These are phyloP conservation scores for Montipora capricornis DNA, from an alignment of 64 coral and sea anemone genomes.

Conservation along the genomic window DNA sequence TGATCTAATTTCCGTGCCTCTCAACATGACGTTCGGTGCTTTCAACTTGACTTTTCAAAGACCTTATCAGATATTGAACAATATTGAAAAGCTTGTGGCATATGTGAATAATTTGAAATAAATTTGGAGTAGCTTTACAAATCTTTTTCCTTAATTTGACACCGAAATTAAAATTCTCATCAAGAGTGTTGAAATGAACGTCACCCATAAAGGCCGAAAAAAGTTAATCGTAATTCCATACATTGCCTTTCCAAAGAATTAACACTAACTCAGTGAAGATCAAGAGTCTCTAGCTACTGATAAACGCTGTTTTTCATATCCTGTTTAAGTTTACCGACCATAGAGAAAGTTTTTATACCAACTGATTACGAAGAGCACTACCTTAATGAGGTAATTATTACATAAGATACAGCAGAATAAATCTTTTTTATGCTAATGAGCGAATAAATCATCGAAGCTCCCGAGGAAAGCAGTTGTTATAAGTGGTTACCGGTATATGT, in stretches of 20 bases:
- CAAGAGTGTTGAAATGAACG: background rate
- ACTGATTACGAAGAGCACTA: conserved; percentile 93
- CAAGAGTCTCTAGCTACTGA: background rate
- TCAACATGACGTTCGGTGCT: conserved; percentile 73
- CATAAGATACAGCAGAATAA: conserved; percentile 84
- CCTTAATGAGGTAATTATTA: conserved; percentile 98
- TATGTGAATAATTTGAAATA: conserved; percentile 81
- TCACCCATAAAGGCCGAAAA: background rate
- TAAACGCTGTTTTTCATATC: conserved; percentile 52
- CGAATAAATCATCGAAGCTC: conserved; percentile 89
- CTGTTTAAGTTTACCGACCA: conserved; percentile 90
- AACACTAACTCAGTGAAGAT: background rate
- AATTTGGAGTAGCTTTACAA: conserved; percentile 64
- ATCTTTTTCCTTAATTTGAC: conserved; percentile 81
- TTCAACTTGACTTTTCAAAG: conserved; percentile 80
- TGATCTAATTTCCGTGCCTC: conserved; percentile 82
- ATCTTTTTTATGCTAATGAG: conserved; percentile 97
- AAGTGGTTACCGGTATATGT: conserved; percentile 53
- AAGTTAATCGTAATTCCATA: background rate
- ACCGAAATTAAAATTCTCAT: conserved; percentile 62
- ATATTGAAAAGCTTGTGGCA: conserved; percentile 51
- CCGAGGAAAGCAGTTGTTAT: conserved; percentile 75
- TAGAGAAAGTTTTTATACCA: conserved; percentile 94
- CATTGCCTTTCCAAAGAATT: background rate
- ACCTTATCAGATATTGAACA: conserved; percentile 82